Conservation (phyloP, 2,797 vertebrate genomes). For the Aselliscus stoliczkanus region DNA sequence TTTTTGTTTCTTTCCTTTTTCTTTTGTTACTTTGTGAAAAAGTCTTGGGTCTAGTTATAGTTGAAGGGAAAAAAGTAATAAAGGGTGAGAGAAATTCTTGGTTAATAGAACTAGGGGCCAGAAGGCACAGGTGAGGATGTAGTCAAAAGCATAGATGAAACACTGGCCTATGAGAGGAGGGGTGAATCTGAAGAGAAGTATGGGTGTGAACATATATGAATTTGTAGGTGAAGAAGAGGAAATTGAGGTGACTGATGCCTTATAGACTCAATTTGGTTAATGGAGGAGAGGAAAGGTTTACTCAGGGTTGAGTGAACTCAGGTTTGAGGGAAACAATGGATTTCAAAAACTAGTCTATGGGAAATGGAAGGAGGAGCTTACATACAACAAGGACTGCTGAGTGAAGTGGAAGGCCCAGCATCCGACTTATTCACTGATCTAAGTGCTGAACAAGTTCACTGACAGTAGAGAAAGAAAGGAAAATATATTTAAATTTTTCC, state of each 20-base stretch:
- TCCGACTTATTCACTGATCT: neutral
- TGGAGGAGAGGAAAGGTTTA: neutral
- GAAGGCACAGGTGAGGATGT: no score
- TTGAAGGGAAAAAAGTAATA: neutral
- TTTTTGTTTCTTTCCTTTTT: neutral
- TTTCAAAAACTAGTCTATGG: neutral
- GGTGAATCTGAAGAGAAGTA: neutral
- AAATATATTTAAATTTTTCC: neutral
- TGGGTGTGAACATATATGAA: neutral
- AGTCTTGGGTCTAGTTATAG: neutral
- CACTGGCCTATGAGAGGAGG: neutral
- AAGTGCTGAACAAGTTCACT: neutral
- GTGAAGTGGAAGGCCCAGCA: neutral
- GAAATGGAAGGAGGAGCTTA: neutral
- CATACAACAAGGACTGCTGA: neutral
- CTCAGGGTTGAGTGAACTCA: neutral
- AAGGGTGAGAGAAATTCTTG: neutral
- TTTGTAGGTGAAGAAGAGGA: neutral
- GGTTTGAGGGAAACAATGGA: neutral
- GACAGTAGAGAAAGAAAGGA: neutral
- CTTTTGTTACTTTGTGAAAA: neutral
- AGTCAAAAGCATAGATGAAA: neutral
- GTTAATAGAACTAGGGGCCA: neutral
- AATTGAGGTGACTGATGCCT: neutral
- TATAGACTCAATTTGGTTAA: neutral